Base-by-base conservation (phyloP, 2,113 vertebrate species). In the Myxocyprinus asiaticus region DNA sequence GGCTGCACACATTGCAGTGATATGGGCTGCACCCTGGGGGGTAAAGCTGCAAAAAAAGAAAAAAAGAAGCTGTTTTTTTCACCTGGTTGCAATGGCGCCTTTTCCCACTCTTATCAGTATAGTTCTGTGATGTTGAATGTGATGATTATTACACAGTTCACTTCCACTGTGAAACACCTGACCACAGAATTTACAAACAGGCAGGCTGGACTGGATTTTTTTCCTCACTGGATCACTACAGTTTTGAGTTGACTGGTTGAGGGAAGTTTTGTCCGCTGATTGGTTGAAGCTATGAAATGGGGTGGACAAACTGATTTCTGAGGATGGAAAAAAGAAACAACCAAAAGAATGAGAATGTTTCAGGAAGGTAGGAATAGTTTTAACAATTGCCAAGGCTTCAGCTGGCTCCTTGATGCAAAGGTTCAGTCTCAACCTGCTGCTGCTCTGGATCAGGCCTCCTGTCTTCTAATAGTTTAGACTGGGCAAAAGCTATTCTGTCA, bases 1-100 rank as follows among this genome's bases (percentile, higher is more conserved):
- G 84, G 75, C 86, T 86, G 67, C 92, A 93, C 76, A 86, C 88
- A 0, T 78, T 83, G 84, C 91, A 92, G 67, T 85, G 84, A 84
- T 89, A 92, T 2, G 91, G 90, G 85, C 91, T 92, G 79, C 88
- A 89, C 53, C 90, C 91, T 0, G 91, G 90, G 0, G 90, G 90
- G 81, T 87, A 91, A 2, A 88, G 81, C 87, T 90, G 88, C 51
- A 2, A 33, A 33, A 33, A 33, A 33, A 33, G 1, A 33, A 33
- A 33, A 33, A 33, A 33, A 33, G 55, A 7, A n/a, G 14, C n/a
- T 87, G 78, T 59, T 84, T 86, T 74, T 73, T 33, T 9, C 82
- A 85, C 65, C 77, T 81, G 43, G 50, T 67, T 45, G 74, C 62
- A n/a, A 5, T 42, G 9, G 87, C 0, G 58, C 55, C 0, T 14